These are phyloP conservation scores for Platycnemis pennipes DNA, from an alignment of 2,888 invertebrate genomes.

Conservation along the genomic window DNA sequence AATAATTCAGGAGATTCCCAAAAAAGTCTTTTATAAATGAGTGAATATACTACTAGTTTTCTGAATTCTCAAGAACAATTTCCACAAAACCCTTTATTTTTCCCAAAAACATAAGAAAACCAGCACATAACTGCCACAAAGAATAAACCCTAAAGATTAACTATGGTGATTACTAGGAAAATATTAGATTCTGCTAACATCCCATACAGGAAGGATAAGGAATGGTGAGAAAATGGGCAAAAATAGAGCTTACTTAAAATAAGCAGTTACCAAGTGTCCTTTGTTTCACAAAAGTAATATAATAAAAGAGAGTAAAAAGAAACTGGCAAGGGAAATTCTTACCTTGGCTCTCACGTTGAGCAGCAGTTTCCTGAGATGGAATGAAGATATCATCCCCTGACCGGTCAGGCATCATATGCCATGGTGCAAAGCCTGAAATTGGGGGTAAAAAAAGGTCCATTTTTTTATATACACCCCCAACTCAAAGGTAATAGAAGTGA, in stretches of 20 bases:
- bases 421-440: slow-evolving; percentile 88
- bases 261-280: slow-evolving; percentile 25
- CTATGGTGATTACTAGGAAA: too few species aligned
- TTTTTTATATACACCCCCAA: slow-evolving; percentile 47
- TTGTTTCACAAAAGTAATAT: slow-evolving; percentile 52
- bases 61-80: too few species aligned
- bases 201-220: neutral
- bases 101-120: neutral
- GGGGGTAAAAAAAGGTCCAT: slow-evolving; percentile 70
- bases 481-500: neutral
- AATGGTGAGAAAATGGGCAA: slow-evolving; percentile 17
- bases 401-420: slow-evolving; percentile 89
- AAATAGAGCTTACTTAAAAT: neutral
- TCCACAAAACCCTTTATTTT: too few species aligned
- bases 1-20: too few species aligned
- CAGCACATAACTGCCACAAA: too few species aligned
- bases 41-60: too few species aligned
- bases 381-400: slow-evolving; percentile 89
- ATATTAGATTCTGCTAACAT: neutral
- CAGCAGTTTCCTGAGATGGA: slow-evolving; percentile 89
- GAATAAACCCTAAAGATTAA: too few species aligned
- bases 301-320: slow-evolving; percentile 17
- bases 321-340: slow-evolving; percentile 80
- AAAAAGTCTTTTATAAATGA: too few species aligned
- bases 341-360: slow-evolving; percentile 95